A percentile compares a stretch with the other conserved stretches of the same genome.
Conservation (phyloP, 2,113 vertebrate genomes). For the Podarcis raffonei region DNA sequence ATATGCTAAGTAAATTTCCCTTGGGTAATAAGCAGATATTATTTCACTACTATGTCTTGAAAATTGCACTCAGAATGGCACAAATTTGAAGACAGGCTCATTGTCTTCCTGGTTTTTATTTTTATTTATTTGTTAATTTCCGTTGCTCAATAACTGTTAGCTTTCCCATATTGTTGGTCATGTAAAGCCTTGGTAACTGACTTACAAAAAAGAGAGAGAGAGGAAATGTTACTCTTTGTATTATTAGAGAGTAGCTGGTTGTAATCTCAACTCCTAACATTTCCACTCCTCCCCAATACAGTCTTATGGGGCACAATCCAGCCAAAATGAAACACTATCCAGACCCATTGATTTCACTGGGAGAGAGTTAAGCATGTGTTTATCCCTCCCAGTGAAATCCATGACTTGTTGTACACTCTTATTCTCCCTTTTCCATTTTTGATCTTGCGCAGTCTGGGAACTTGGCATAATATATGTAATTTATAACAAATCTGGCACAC, state of each 20-base stretch:
- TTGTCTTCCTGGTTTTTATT: slow-evolving; percentile 6
- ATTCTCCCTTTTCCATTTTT: background rate
- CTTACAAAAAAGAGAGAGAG: background rate
- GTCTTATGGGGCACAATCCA: background rate
- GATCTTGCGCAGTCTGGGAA: background rate
- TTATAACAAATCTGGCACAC: background rate
- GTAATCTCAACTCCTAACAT: background rate
- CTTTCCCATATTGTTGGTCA: background rate
- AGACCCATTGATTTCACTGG: background rate
- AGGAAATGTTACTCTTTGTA: background rate
- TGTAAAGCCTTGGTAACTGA: background rate
- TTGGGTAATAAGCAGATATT: slow-evolving; percentile 21
- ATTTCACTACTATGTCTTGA: slow-evolving; percentile 6
- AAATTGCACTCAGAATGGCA: background rate
- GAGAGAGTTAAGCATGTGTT: background rate
- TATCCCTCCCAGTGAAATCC: background rate
- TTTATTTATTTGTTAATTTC: background rate
- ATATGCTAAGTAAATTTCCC: slow-evolving; percentile 17
- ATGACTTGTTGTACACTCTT: background rate
- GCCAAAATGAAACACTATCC: background rate
- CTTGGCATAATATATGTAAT: background rate
- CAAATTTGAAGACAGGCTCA: background rate
- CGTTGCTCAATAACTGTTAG: background rate
- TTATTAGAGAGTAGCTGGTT: background rate
- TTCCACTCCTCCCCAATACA: background rate